A percentile compares a stretch with the other conserved stretches of the same genome.
Evolutionary conservation across 2,113 vertebrate genomes (phyloP).

Genomic region (Pseudorectes ferrugineus): DNA sequence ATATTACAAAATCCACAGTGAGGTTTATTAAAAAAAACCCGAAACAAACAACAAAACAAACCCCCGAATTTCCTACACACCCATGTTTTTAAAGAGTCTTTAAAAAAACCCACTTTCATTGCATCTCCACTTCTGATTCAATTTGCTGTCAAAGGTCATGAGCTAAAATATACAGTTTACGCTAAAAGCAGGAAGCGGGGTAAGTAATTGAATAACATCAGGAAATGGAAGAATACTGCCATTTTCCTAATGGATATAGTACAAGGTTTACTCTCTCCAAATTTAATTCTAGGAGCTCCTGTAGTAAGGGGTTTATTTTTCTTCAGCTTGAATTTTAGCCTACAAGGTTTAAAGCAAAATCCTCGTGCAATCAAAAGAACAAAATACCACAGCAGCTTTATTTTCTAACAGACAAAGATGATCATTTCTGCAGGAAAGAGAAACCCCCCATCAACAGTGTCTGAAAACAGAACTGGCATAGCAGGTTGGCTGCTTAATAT

Average conservation of each 20-base stretch:
- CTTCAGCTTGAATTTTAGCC: constrained; percentile 41
- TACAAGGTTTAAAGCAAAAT: constrained; percentile 25
- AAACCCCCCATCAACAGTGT: constrained; percentile 15
- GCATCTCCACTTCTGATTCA: constrained; percentile 52
- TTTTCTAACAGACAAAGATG: constrained; percentile 50
- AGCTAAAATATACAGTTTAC: constrained; percentile 70
- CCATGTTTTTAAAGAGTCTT: constrained; percentile 34
- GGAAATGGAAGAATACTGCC: constrained; percentile 65
- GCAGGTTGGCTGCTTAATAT: constrained; percentile 58
- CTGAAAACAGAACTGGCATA: constrained; percentile 17
- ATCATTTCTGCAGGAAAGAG: constrained; percentile 26
- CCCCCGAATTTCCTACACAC: background rate
- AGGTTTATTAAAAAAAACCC: background rate
- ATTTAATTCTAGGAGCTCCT: constrained; percentile 65
- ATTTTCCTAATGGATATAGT: constrained; percentile 69
- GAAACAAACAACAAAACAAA: background rate
- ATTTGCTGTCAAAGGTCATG: constrained; percentile 63
- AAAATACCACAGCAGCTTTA: constrained; percentile 46
- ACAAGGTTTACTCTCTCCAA: constrained; percentile 64
- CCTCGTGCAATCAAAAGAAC: constrained; percentile 28
- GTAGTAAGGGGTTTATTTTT: constrained; percentile 53
- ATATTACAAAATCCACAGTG: background rate
- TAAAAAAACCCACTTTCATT: background rate
- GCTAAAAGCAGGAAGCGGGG: constrained; percentile 49
- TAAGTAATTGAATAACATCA: constrained; percentile 68